Base-by-base conservation (phyloP, 2,888 invertebrate genomes). In the Boloria euphrosyne region DNA sequence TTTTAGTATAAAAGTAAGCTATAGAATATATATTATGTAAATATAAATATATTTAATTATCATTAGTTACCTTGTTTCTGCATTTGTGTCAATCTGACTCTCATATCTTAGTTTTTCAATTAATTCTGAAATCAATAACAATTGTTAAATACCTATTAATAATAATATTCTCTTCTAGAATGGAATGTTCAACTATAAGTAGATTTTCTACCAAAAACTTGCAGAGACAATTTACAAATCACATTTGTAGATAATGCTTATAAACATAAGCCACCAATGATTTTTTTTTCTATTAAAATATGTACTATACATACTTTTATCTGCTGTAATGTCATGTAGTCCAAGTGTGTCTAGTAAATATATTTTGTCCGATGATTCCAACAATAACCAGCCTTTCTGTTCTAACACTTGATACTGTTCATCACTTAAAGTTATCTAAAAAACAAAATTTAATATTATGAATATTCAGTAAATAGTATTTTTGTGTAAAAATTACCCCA, bases 371-470 rank as follows among this genome's bases (percentile, higher is more conserved):
- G 80, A 83, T 13, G 80, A 79, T 72, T 90, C 87, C 22, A 92
- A 74, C 63, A 90, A 73, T 60, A 91, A 80, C 90, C 89, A 90
- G n/a, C 91, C 91, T 73, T 87, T 91, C 68, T 85, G 78, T 73
- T 91, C 85, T 47, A 91, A 73, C 69, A 80, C 77, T 67, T 82
- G 82, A 74, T 87, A 91, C 66, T 90, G 90, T 50, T 86, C 86
- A 76, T 91, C 87, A 70, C 78, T 86, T 67, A 92, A 73, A 38
- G 88, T 90, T 73, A 92, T 87, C 91, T 85, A 71, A 75, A 76
- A 57, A 5, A 4, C 6, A 13, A 16, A 27, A 53, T 5, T 31
- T 13, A 54, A 17, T 54, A 17, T 31, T 22, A 27, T 52, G 13
- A 16, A 13, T n/a, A 53, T 18, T 14, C 2, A 38, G 17, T 38